A percentile compares a stretch with the other conserved stretches of the same genome.
phyloP scores from a whole-genome alignment of 2,888 invertebrate genomes.

The Plemyria rubiginata region DNA sequence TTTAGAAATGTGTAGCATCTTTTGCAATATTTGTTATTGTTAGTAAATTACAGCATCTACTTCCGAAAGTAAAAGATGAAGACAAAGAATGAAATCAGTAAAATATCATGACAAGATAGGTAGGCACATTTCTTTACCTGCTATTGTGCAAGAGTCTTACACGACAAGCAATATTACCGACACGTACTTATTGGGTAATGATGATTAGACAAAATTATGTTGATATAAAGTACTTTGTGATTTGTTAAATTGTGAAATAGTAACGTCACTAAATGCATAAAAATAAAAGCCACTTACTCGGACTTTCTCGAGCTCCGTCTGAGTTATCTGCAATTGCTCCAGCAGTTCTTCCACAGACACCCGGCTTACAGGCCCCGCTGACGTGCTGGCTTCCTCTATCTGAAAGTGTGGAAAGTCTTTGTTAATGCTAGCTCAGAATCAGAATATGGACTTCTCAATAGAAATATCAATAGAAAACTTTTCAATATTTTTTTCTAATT shows the following conservation, averaged over 20 bases:
- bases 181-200: constrained; percentile 31
- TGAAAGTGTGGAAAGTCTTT: constrained; percentile 44
- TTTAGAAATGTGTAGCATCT: constrained; percentile 9
- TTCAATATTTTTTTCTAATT: too few species aligned
- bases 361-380: constrained; percentile 86
- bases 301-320: constrained; percentile 94
- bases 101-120: constrained; percentile 3
- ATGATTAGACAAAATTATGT: constrained; percentile 30
- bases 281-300: constrained; percentile 86
- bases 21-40: constrained; percentile 12
- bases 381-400: constrained; percentile 70
- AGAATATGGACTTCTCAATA: too few species aligned
- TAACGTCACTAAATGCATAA: constrained; percentile 12
- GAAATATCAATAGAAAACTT: too few species aligned
- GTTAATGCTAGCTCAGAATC: not conserved
- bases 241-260: constrained; percentile 27
- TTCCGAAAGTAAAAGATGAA: constrained; percentile 16
- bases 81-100: constrained; percentile 13
- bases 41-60: constrained; percentile 18
- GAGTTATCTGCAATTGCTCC: constrained; percentile 92
- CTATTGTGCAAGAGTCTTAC: constrained; percentile 20
- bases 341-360: constrained; percentile 92
- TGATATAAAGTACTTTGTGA: constrained; percentile 43
- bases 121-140: constrained; percentile 5
- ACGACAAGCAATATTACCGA: constrained; percentile 28